Base-by-base conservation (phyloP, 2,888 invertebrate species). In the Phania funesta region DNA sequence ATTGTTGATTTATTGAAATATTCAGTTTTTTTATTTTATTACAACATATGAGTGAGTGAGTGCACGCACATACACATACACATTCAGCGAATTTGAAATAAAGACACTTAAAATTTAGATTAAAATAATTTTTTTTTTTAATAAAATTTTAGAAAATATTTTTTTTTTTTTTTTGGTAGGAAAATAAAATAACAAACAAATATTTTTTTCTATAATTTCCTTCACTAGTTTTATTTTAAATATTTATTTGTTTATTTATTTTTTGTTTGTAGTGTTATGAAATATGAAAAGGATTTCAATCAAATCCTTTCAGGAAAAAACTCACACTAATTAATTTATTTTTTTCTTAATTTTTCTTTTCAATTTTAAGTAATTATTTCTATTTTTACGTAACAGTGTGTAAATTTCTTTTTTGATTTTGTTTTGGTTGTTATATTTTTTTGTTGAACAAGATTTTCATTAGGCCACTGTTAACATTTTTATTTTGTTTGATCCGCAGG, bases 101-200 rank as follows among this genome's bases (percentile, higher is more conserved):
- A 89, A 90, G 88, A 90, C 90, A 90, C 90, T 90, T 90, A 87
- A 90, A 88, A 89, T 76, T 90, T 90, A 87, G 86, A 85, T 84
- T 78, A 86, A 75, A 74, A 82, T 74, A 52, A 70, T 86, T 86
- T 87, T 86, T 86, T 87, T 85, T 86, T 85, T 46, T 71, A 65
- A 70, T 29, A 35, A 50, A 70, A 74, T 48, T 64, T 84, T 13
- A 20, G 4, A 50, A 26, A 29, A 32, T 18, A 50, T 11, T 0
- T 32, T 0, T 32, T 3, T 60, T 41, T 4, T 50, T 58, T 8
- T 0, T 8, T 18, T n/a, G n/a, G n/a, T n/a, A n/a, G 26, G 26
- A 83, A 84, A 84, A 16, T 6, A 56, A 52, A 67, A 84, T 81
- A 81, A 62, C 48, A 60, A 58, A 76, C 65, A 70, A 80, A 48